Percentiles rank a stretch among this genome's conserved stretches.
Conservation (phyloP, 2,888 invertebrate species). For the Drosophila formosana region DNA sequence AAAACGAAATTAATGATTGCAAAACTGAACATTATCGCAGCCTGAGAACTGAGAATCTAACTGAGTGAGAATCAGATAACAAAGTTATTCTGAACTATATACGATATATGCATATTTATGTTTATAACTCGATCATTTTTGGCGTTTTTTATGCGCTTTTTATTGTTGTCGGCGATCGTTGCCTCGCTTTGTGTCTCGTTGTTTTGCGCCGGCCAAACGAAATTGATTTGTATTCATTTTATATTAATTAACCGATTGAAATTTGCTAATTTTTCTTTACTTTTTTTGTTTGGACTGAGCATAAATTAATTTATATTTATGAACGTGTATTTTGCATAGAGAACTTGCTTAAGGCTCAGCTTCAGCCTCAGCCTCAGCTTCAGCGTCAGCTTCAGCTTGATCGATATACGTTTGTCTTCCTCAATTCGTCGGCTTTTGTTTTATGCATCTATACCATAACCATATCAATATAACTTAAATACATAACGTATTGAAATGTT, state of each 20-base stretch:
- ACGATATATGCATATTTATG: constrained; percentile 46
- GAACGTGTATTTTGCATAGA: constrained; percentile 40
- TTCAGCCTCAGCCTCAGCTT: constrained; percentile 6
- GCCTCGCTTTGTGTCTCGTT: neutral
- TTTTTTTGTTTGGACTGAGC: constrained; percentile 21
- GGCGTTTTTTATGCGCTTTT: constrained; percentile 40
- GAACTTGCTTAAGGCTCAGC: constrained; percentile 28
- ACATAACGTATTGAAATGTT: constrained; percentile 11
- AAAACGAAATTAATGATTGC: constrained; percentile 52
- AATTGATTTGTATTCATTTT: constrained; percentile 60
- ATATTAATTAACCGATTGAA: constrained; percentile 61
- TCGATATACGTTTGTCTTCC: constrained; percentile 68
- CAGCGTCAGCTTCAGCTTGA: constrained; percentile 30
- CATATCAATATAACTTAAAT: constrained; percentile 22
- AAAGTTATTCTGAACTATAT: constrained; percentile 28
- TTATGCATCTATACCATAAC: constrained; percentile 23
- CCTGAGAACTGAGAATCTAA: constrained; percentile 28
- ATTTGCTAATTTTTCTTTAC: constrained; percentile 36
- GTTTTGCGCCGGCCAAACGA: neutral
- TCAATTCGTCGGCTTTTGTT: constrained; percentile 54
- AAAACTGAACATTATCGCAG: constrained; percentile 30
- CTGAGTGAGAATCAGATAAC: constrained; percentile 37
- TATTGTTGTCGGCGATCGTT: constrained; percentile 20
- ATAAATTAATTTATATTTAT: constrained; percentile 43
- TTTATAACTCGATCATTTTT: constrained; percentile 54